phyloP scores from a whole-genome alignment of 2,888 invertebrate species.

The Drosophila recens region DNA sequence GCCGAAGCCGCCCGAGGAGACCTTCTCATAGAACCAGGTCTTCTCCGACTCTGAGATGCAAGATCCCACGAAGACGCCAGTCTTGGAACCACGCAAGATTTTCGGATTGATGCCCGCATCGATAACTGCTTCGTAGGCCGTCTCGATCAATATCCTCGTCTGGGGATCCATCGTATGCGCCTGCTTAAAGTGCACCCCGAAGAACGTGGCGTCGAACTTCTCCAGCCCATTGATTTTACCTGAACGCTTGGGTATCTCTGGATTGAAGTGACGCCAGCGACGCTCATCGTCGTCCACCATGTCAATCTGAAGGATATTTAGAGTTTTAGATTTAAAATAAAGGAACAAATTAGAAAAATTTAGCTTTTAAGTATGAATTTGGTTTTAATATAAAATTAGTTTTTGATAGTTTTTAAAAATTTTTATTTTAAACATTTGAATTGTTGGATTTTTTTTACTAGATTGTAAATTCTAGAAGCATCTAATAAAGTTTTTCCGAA shows the following conservation, averaged over 20 bases:
- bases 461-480: neutral
- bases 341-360: no score
- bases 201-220: constrained; percentile 92
- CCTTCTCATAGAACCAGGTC: constrained; percentile 89
- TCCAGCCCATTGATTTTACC: constrained; percentile 90
- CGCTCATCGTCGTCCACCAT: constrained; percentile 92
- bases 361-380: no score
- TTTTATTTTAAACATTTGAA: neutral
- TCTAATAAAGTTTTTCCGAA: neutral
- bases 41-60: constrained; percentile 91
- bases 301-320: constrained; percentile 87
- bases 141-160: constrained; percentile 91
- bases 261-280: constrained; percentile 91
- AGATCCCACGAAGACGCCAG: constrained; percentile 91
- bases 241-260: constrained; percentile 90
- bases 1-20: constrained; percentile 86
- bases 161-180: constrained; percentile 92
- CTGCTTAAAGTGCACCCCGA: constrained; percentile 91
- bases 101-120: constrained; percentile 91
- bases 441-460: neutral
- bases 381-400: no score
- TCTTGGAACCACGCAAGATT: constrained; percentile 88
- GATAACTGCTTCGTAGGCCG: constrained; percentile 91
- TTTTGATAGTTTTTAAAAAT: no score
- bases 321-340: no score